phyloP scores from a whole-genome alignment of 2,113 vertebrate species.

The Malurus melanocephalus region DNA sequence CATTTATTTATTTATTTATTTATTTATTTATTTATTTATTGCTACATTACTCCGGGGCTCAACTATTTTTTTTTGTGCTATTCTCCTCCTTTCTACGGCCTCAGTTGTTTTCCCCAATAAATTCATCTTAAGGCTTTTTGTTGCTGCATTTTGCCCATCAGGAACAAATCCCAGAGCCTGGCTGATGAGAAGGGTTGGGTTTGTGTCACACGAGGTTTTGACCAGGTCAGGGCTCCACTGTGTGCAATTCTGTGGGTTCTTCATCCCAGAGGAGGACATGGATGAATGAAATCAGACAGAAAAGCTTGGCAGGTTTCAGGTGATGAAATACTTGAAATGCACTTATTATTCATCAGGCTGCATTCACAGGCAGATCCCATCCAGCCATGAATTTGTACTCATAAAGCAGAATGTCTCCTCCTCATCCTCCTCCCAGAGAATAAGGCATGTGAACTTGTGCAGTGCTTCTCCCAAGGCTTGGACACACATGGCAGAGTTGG shows the following conservation, averaged over 20 bases:
- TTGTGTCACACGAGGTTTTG: accelerated
- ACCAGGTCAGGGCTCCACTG: accelerated
- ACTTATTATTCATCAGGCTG: not conserved
- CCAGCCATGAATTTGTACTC: not conserved
- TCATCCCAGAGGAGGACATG: not conserved
- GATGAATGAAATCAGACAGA: not conserved
- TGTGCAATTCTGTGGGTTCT: accelerated
- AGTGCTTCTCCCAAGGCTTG: not conserved
- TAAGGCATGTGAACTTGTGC: not conserved
- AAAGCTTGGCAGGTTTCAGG: not conserved
- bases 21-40: not conserved
- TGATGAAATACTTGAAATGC: not conserved
- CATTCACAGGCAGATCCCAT: not conserved
- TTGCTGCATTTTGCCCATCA: not conserved
- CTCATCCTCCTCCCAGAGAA: not conserved
- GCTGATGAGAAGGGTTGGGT: not conserved
- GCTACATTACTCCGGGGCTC: not conserved
- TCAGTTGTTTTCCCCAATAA: not conserved
- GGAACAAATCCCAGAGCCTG: not conserved
- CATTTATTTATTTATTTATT: not conserved
- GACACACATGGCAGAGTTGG: accelerated
- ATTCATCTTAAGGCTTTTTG: not conserved
- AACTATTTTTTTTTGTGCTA: not conserved
- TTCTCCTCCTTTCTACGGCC: not conserved
- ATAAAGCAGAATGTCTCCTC: not conserved